Base-by-base conservation (phyloP, 2,797 vertebrate genomes). In the Columba guinea region DNA sequence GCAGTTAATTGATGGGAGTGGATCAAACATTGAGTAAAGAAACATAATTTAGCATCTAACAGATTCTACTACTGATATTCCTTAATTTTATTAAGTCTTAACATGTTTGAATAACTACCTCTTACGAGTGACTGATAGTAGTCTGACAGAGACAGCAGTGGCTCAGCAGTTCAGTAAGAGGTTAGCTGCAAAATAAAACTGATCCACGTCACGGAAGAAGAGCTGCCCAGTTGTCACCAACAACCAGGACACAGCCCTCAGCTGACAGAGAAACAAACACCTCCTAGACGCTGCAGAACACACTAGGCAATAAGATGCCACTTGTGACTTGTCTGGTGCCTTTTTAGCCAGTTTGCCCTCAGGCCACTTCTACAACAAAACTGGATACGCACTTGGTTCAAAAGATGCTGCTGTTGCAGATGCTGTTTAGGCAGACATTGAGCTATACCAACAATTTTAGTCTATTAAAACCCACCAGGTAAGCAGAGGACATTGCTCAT, bases 41-140 rank as follows among this genome's bases (percentile, higher is more conserved):
- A 70, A 64, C 10, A n/a, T 15, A 46, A 24, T 23, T 44, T 30
- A 58, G 34, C 22, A 69, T 46, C 51, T 44, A 44, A 34, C 9
- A 69, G 51, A 35, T 76, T 67, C 21, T 20, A 32, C 51, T 48
- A n/a, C 34, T n/a, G 27, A 48, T 35, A 63, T 32, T 18, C 51
- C 51, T 75, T 80, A 13, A 22, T 26, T 64, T 89, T 30, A 53
- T 26, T 32, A 67, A 51, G 56, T 7, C 32, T 34, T 51, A 22
- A 13, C 10, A 28, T 15, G 32, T 21, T 22, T 24, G 23, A 75
- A 7, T 14, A 91, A 37, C 32, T 39, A 55, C 18, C 28, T 15
- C 22, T 28, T 32, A 23, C 0, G 0, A 84, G 62, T 14, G 5
- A 75, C 58, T 49, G 46, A 32, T 1, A 35, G 19, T 0, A 48